phyloP scores from a whole-genome alignment of 2,888 invertebrate genomes.

The Amphipoea lucens region DNA sequence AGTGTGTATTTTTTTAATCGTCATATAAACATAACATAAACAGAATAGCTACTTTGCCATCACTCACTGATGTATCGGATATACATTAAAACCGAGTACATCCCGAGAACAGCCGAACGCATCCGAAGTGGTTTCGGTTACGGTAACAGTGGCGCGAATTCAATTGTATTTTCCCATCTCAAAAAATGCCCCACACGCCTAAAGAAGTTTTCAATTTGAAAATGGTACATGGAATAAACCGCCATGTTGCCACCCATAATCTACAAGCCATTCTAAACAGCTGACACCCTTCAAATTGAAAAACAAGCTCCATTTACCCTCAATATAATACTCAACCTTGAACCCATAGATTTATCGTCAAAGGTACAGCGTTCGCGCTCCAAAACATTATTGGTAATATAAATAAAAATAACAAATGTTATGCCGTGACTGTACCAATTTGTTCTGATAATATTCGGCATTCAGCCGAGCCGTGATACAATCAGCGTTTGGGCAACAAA shows the following conservation, averaged over 20 bases:
- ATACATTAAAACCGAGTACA: no score
- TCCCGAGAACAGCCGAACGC: no score
- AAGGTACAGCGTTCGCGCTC: slow-evolving; percentile 55
- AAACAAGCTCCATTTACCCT: slow-evolving; percentile 47
- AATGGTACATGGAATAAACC: neutral
- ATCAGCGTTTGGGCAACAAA: slow-evolving; percentile 64
- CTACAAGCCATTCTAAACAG: slow-evolving; percentile 23
- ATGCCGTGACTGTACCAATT: slow-evolving; percentile 70
- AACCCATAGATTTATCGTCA: slow-evolving; percentile 63
- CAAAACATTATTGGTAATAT: slow-evolving; percentile 68
- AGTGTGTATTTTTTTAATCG: no score
- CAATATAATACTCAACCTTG: slow-evolving; percentile 58
- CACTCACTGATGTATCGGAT: no score
- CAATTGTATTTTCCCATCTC: no score
- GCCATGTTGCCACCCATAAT: slow-evolving; percentile 1
- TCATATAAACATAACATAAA: no score
- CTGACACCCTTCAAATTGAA: slow-evolving; percentile 35
- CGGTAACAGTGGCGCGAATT: no score
- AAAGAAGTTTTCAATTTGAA: no score
- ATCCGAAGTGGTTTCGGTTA: no score
- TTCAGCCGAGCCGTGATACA: slow-evolving; percentile 66
- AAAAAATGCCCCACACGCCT: no score
- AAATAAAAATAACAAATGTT: slow-evolving; percentile 71
- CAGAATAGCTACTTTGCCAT: no score
- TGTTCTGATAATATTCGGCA: slow-evolving; percentile 70